Base-by-base conservation (phyloP, 2,113 vertebrate species). In the Mellivora capensis region DNA sequence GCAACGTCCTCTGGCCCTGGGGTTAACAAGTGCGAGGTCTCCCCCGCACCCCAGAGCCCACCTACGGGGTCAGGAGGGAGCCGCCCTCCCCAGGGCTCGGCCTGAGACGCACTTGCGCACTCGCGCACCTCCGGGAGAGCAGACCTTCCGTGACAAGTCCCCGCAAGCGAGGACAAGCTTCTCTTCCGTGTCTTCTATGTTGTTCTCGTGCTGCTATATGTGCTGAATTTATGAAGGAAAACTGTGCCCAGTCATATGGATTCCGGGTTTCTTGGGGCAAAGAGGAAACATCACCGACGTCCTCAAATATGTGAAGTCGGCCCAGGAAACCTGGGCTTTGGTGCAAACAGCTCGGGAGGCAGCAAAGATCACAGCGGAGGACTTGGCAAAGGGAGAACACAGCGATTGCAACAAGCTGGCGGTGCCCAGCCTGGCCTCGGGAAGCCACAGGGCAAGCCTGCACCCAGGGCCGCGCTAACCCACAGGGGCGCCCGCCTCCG, bases 281-380 rank as follows among this genome's bases (percentile, higher is more conserved):
- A 86, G 23, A 69, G 64, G 9, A 84, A 92, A 39, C 88, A 72
- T 29, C 17, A 4, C 72, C 54, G 49, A 31, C 6, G 44, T 44
- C 87, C 87, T 84, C 97, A 95, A 88, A 90, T 85, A 95, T 94
- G 87, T 97, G 96, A 90, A 59, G 61, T 83, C 34, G 23, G 64
- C 76, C 94, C 62, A n/a, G 54, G 37, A 87, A 87, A 92, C 57
- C 18, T 0, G 20, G 47, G 71, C 27, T 34, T 85, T 90, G 77
- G 13, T 6, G 37, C 94, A 69, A 47, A 39, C 7, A 13, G 29
- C 87, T 84, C 14, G 12, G 12, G 61, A 84, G 88, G 27, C 29
- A 87, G 83, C 87, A 54, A 10, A 37, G 67, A 31, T 21, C 2
- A 3, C 0, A 21, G 42, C 87, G n/a, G 14, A 85, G 67, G 83